These are phyloP conservation scores for Sinocyclocheilus anophthalmus DNA, from an alignment of 2,113 vertebrate species.

Conservation along the genomic window DNA sequence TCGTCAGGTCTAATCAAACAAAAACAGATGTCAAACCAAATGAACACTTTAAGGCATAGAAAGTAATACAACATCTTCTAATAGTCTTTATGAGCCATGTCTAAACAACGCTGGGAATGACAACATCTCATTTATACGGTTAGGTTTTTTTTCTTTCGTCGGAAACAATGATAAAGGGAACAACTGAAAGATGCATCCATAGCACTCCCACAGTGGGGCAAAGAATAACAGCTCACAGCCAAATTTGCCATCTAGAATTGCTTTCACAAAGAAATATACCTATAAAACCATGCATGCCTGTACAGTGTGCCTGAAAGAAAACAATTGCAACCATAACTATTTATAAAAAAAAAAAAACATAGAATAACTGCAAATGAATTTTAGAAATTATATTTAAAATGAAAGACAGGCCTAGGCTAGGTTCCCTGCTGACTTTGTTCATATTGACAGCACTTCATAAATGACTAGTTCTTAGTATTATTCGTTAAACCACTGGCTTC, in stretches of 20 bases:
- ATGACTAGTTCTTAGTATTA: slow-evolving; percentile 50
- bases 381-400: slow-evolving; percentile 19
- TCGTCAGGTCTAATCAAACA: slow-evolving; percentile 71
- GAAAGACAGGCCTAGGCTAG: background rate
- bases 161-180: slow-evolving; percentile 47
- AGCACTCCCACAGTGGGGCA: slow-evolving; percentile 24
- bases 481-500: slow-evolving; percentile 57
- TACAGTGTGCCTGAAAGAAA: slow-evolving; percentile 49
- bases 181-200: slow-evolving; percentile 45
- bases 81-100: slow-evolving; percentile 52
- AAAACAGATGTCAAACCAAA: slow-evolving; percentile 58
- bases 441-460: slow-evolving; percentile 45
- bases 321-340: slow-evolving; percentile 34
- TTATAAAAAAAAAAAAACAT: slow-evolving; percentile 15
- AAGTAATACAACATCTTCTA: slow-evolving; percentile 54
- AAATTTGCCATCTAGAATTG: slow-evolving; percentile 36
- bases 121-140: slow-evolving; percentile 60
- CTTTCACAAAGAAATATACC: slow-evolving; percentile 54
- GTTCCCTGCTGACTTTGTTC: slow-evolving; percentile 54
- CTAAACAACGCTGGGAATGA: slow-evolving; percentile 57
- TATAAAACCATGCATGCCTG: slow-evolving; percentile 59
- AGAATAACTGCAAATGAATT: slow-evolving; percentile 13
- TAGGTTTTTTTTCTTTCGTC: slow-evolving; percentile 48
- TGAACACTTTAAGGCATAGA: slow-evolving; percentile 74
- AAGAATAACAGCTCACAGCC: slow-evolving; percentile 47